Evolutionary conservation across 2,888 invertebrate genomes (phyloP).

Genomic region (Cryptus armator): DNA sequence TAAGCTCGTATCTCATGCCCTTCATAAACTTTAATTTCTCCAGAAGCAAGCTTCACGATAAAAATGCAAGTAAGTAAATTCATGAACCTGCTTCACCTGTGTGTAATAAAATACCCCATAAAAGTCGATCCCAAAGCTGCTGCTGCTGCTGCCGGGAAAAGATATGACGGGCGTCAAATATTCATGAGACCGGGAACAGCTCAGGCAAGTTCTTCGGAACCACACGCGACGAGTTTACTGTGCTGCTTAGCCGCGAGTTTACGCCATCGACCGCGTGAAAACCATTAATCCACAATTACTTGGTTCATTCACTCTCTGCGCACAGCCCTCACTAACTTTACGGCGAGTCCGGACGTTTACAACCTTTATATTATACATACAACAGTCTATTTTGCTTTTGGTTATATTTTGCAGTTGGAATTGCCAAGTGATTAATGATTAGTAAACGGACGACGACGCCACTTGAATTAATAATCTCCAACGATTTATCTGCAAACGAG

Average conservation of each 20-base stretch:
- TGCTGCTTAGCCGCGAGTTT: constrained; percentile 22
- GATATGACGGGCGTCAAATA: constrained; percentile 48
- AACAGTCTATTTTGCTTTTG: neutral
- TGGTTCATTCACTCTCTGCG: constrained; percentile 13
- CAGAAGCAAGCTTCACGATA: neutral
- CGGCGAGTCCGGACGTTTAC: neutral
- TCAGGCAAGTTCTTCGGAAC: constrained; percentile 46
- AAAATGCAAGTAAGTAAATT: constrained; percentile 35
- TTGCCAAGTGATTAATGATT: neutral
- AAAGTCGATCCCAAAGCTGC: constrained; percentile 32
- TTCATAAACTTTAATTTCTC: neutral
- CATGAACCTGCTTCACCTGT: constrained; percentile 12
- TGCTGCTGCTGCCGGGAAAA: constrained; percentile 2
- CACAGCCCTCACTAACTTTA: neutral
- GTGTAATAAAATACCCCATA: constrained; percentile 30
- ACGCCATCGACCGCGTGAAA: constrained; percentile 24
- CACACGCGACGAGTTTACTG: constrained; percentile 35
- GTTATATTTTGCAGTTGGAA: neutral
- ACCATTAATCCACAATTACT: constrained; percentile 54
- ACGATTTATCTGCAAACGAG: neutral
- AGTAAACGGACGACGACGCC: neutral
- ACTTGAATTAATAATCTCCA: neutral
- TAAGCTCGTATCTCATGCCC: neutral
- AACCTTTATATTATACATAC: neutral
- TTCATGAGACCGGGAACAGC: constrained; percentile 53